A percentile compares a stretch with the other conserved stretches of the same genome.
These are phyloP conservation scores for Pygmarrhopalites habei DNA, from an alignment of 1,140 invertebrate species.

Conservation along the genomic window DNA sequence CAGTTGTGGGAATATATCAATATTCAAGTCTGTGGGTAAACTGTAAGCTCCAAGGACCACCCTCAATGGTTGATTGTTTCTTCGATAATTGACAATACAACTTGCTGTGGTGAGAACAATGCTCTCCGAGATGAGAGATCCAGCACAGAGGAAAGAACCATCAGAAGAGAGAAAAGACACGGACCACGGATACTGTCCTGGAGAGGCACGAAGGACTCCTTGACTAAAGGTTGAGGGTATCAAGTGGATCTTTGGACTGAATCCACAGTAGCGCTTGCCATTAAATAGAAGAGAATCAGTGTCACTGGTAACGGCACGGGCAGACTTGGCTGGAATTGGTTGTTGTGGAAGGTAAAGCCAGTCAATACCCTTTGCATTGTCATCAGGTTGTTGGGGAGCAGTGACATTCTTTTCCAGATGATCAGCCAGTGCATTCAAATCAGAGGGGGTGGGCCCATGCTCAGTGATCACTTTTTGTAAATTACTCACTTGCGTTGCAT, in stretches of 20 bases:
- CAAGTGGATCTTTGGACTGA: conserved; percentile 7
- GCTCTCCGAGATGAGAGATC: conserved; percentile 10
- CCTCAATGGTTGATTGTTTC: conserved; percentile 3
- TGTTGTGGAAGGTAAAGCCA: not conserved
- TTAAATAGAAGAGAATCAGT: not conserved
- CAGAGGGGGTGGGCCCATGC: not conserved
- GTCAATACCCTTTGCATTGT: not conserved
- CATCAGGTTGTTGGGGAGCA: not conserved
- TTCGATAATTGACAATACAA: conserved; percentile 10
- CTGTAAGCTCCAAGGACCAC: conserved; percentile 9
- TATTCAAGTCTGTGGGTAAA: not conserved
- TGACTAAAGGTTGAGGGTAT: not conserved
- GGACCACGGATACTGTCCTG: conserved; percentile 22
- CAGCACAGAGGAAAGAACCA: conserved; percentile 9
- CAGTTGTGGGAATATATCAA: conserved; percentile 6
- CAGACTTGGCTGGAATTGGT: not conserved
- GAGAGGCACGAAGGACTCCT: no score
- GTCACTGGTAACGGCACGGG: not conserved
- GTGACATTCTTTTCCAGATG: not conserved
- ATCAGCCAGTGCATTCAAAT: not conserved
- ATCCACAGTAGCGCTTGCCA: not conserved
- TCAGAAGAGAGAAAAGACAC: conserved; percentile 11
- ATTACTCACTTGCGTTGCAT: not conserved
- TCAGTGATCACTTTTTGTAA: conserved; percentile 7
- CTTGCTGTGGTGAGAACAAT: conserved; percentile 19